Percentiles rank a stretch among this genome's conserved stretches.
These are phyloP conservation scores for Ibycter americanus DNA, from an alignment of 2,797 vertebrate species.

Conservation along the genomic window DNA sequence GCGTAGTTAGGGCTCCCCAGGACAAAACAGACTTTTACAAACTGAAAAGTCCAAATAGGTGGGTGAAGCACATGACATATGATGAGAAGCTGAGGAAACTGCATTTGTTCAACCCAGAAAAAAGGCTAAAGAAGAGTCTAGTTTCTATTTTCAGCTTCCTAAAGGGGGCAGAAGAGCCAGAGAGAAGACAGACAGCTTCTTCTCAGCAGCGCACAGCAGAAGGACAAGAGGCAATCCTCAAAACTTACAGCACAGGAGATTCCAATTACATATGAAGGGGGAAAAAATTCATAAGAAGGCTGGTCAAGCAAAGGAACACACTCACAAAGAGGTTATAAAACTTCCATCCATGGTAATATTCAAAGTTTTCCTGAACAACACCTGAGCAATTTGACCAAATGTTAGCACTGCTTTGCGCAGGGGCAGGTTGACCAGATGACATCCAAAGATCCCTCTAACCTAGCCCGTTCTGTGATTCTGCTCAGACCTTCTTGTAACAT, in stretches of 20 bases:
- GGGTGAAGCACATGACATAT: background rate
- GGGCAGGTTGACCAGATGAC: background rate
- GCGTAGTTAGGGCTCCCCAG: background rate
- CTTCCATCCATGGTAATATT: background rate
- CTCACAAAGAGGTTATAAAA: background rate
- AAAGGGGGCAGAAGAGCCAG: background rate
- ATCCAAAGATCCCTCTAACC: background rate
- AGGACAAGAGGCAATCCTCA: background rate
- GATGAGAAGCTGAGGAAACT: background rate
- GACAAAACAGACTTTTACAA: background rate
- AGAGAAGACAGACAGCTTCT: background rate
- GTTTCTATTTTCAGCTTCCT: background rate
- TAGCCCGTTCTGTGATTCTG: background rate
- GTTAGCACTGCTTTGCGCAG: background rate
- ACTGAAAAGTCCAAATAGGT: background rate
- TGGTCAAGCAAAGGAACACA: background rate
- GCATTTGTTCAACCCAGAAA: background rate
- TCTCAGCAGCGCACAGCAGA: background rate
- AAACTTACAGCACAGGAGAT: background rate
- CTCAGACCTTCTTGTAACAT: background rate
- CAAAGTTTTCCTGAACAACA: background rate
- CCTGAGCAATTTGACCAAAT: background rate
- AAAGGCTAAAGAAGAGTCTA: background rate
- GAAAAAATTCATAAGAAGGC: background rate
- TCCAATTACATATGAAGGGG: background rate